A percentile compares a stretch with the other conserved stretches of the same genome.
phyloP scores from a whole-genome alignment of 2,888 invertebrate genomes.

The Lasioglossum leucozonium region DNA sequence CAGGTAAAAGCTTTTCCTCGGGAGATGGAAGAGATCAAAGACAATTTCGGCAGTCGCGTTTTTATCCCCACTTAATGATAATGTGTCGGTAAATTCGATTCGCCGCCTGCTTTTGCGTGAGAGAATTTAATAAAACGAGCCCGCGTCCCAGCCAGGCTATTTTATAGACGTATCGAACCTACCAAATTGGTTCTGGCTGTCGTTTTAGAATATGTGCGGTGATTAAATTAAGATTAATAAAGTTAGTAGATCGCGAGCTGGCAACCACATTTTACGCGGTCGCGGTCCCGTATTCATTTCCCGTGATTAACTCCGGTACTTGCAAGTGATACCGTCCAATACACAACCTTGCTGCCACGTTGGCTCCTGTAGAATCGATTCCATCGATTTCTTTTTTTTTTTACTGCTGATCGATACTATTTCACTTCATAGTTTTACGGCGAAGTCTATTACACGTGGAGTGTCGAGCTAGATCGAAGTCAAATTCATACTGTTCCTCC shows the following conservation, averaged over 20 bases:
- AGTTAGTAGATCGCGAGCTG: slow-evolving; percentile 59
- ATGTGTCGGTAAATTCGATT: slow-evolving; percentile 55
- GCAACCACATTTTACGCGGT: slow-evolving; percentile 48
- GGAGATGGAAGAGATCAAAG: background rate
- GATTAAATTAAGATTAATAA: slow-evolving; percentile 64
- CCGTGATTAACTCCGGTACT: slow-evolving; percentile 50
- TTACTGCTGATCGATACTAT: background rate
- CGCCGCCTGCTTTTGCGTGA: slow-evolving; percentile 33
- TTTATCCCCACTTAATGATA: slow-evolving; percentile 44
- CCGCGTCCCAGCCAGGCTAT: slow-evolving; percentile 51
- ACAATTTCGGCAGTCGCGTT: slow-evolving; percentile 15
- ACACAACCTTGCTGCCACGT: slow-evolving; percentile 8
- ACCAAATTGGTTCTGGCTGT: slow-evolving; percentile 52
- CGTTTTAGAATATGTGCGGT: slow-evolving; percentile 51
- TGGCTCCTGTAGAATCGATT: background rate
- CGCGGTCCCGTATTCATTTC: slow-evolving; percentile 54
- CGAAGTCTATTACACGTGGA: background rate
- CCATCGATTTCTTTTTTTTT: background rate
- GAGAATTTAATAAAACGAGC: slow-evolving; percentile 64
- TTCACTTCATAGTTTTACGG: background rate
- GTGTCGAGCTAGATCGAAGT: background rate
- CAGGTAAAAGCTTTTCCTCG: slow-evolving; percentile 3
- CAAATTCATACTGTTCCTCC: background rate
- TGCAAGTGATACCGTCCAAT: background rate
- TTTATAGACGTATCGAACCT: slow-evolving; percentile 60